Conservation (phyloP, 2,888 invertebrate genomes). For the Acanthopleura granulata region DNA sequence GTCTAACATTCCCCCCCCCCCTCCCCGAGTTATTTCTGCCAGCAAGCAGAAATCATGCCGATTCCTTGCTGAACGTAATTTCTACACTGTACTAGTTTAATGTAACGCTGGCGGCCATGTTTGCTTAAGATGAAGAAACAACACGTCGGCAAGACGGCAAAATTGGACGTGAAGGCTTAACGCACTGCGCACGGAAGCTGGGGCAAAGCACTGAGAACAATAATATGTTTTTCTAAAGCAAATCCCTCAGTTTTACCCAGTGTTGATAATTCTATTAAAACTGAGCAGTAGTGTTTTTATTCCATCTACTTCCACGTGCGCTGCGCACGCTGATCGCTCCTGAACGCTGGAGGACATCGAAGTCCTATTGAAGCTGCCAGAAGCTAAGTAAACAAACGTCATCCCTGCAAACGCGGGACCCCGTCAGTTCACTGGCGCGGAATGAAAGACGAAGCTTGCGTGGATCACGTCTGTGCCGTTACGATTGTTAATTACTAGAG, state of each 20-base stretch:
- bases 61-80: background rate
- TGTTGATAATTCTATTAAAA: background rate
- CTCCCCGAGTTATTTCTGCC: no score
- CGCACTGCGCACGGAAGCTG: background rate
- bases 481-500: no score
- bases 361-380: no score
- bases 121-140: background rate
- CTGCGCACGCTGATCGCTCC: background rate
- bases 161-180: background rate
- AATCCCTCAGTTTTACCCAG: background rate
- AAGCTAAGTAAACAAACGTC: no score
- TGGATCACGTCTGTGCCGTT: no score
- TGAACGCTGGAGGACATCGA: no score
- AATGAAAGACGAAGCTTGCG: no score
- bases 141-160: background rate
- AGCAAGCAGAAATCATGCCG: background rate
- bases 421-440: no score
- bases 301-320: slow-evolving; percentile 7
- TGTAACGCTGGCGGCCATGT: background rate
- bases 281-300: background rate
- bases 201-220: background rate
- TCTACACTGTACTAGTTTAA: background rate
- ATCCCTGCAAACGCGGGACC: no score
- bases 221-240: slow-evolving; percentile 7
- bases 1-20: no score